Evolutionary conservation across 2,888 invertebrate genomes (phyloP).

Genomic region (Conops quadrifasciatus): DNA sequence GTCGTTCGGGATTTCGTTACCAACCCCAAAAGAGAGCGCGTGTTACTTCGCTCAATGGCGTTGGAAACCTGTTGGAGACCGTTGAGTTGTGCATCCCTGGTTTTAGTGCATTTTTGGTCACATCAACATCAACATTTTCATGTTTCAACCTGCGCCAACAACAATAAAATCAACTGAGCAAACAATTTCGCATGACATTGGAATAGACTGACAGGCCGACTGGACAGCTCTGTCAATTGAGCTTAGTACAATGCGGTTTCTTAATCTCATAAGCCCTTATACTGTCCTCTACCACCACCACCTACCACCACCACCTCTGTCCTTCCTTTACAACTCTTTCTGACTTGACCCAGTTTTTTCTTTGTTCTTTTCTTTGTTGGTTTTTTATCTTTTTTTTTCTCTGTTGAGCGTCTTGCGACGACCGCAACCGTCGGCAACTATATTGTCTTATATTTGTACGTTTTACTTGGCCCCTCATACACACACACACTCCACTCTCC

Average conservation of each 20-base stretch:
- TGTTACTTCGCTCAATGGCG: too few species aligned
- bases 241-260: too few species aligned
- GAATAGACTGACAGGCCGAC: background rate
- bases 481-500: constrained; percentile 27
- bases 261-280: background rate
- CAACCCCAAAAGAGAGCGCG: too few species aligned
- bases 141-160: background rate
- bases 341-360: background rate
- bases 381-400: background rate
- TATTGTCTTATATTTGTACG: background rate
- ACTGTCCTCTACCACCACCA: background rate
- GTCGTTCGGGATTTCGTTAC: too few species aligned
- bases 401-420: too few species aligned
- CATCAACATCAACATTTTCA: constrained; percentile 29
- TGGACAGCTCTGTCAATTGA: too few species aligned
- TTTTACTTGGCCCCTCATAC: constrained; percentile 17
- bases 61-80: too few species aligned
- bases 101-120: too few species aligned
- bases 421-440: too few species aligned
- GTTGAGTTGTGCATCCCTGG: too few species aligned
- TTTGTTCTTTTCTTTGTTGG: background rate
- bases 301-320: too few species aligned
- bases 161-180: background rate
- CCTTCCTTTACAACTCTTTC: background rate
- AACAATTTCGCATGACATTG: background rate